These are phyloP conservation scores for Uloborus plumipes DNA, from an alignment of 2,888 invertebrate genomes.

Conservation along the genomic window DNA sequence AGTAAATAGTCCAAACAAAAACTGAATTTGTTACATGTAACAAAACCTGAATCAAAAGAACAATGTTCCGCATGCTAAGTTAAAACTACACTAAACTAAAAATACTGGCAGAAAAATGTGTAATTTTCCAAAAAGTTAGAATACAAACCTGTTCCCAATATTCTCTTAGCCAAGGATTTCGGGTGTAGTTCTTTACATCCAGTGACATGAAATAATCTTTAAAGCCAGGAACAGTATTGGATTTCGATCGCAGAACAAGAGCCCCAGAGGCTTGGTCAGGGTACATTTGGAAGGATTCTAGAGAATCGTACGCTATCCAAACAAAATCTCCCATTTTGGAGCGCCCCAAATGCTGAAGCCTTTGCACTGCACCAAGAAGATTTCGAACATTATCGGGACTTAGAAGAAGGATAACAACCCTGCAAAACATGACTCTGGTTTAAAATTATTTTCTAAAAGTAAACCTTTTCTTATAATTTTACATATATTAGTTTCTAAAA, in stretches of 20 bases:
- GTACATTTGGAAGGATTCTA: conserved; percentile 61
- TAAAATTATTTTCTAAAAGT: not conserved
- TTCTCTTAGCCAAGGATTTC: conserved; percentile 73
- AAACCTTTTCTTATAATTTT: not conserved
- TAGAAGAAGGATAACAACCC: conserved; percentile 56
- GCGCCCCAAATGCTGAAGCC: conserved; percentile 49
- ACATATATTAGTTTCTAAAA: no score
- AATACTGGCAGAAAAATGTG: no score
- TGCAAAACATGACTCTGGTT: not conserved
- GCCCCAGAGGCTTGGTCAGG: conserved; percentile 49
- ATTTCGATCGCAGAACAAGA: conserved; percentile 33
- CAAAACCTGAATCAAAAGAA: no score
- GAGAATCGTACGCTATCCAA: conserved; percentile 47
- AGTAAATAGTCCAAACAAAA: no score
- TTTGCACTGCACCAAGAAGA: conserved; percentile 49
- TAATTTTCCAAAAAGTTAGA: no score
- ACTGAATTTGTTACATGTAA: no score
- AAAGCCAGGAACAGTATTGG: conserved; percentile 67
- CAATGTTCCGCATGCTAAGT: no score
- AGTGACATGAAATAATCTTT: conserved; percentile 67
- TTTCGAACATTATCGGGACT: conserved; percentile 31
- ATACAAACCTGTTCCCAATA: conserved; percentile 69
- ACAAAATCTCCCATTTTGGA: conserved; percentile 48
- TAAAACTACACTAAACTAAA: no score
- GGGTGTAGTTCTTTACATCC: conserved; percentile 67